phyloP scores from a whole-genome alignment of 2,888 invertebrate genomes.

The Plebejus anna region DNA sequence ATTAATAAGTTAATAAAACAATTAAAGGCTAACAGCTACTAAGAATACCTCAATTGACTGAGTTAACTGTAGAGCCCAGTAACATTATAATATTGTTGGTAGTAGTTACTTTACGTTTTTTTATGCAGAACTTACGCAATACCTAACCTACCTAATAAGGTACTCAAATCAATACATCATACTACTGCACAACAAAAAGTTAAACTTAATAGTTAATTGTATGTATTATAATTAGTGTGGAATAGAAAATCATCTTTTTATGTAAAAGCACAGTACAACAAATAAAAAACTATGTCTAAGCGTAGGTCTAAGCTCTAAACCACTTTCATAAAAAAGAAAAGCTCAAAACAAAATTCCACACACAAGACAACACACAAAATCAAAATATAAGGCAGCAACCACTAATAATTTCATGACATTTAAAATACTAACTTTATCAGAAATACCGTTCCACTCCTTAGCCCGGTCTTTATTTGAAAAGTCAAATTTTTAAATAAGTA shows the following conservation, averaged over 20 bases:
- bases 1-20: neutral
- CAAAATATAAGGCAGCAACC: neutral
- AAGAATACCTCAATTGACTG: neutral
- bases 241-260: no score
- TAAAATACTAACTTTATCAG: neutral
- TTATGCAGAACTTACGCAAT: no score
- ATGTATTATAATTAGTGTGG: no score
- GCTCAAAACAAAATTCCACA: neutral
- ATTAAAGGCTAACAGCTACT: neutral
- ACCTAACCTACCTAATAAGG: no score
- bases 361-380: neutral
- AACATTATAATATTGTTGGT: no score
- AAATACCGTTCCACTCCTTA: neutral
- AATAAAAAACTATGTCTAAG: no score
- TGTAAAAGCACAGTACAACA: no score
- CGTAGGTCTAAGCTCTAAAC: no score
- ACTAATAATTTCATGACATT: neutral
- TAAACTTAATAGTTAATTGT: no score
- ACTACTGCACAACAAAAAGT: no score
- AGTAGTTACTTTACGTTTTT: no score
- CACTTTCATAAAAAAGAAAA: neutral
- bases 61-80: neutral
- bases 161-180: no score
- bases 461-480: neutral
- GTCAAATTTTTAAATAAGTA: neutral